Conservation (phyloP, 2,797 vertebrate species). For the Sitta carolinensis region DNA sequence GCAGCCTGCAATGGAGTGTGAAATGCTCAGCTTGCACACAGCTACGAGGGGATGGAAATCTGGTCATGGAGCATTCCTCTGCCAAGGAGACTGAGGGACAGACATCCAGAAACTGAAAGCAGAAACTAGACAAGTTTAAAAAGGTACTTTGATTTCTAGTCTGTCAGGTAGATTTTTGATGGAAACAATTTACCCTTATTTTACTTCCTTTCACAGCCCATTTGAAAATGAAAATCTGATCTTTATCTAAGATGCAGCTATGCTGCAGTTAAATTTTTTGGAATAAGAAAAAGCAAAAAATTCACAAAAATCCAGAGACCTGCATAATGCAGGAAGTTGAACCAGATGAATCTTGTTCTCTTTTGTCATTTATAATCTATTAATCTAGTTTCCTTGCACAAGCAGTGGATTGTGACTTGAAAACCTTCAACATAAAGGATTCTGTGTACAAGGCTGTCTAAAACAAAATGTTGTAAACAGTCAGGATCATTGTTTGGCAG, state of each 20-base stretch:
- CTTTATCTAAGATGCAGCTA: background rate
- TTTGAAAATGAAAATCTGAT: background rate
- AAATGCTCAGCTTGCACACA: background rate
- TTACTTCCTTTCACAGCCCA: background rate
- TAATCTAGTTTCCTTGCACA: constrained; percentile 46
- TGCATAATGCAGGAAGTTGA: constrained; percentile 6
- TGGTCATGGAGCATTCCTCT: background rate
- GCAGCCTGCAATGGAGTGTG: background rate
- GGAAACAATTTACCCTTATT: background rate
- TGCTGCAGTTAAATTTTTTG: background rate
- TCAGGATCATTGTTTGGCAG: constrained; percentile 40
- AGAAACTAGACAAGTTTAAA: constrained; percentile 4
- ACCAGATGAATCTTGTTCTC: constrained; percentile 25
- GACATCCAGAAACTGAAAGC: constrained; percentile 11
- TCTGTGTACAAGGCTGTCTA: constrained; percentile 32
- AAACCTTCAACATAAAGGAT: constrained; percentile 53
- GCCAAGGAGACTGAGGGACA: background rate
- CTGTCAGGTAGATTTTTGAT: background rate
- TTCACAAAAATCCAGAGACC: background rate
- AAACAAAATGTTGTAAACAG: constrained; percentile 37
- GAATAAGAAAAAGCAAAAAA: background rate
- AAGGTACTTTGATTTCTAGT: background rate
- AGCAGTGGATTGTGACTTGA: constrained; percentile 21
- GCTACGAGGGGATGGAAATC: background rate
- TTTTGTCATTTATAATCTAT: constrained; percentile 40